A percentile compares a stretch with the other conserved stretches of the same genome.
Evolutionary conservation across 2,113 vertebrate species (phyloP).

Genomic region (Sylvia atricapilla): DNA sequence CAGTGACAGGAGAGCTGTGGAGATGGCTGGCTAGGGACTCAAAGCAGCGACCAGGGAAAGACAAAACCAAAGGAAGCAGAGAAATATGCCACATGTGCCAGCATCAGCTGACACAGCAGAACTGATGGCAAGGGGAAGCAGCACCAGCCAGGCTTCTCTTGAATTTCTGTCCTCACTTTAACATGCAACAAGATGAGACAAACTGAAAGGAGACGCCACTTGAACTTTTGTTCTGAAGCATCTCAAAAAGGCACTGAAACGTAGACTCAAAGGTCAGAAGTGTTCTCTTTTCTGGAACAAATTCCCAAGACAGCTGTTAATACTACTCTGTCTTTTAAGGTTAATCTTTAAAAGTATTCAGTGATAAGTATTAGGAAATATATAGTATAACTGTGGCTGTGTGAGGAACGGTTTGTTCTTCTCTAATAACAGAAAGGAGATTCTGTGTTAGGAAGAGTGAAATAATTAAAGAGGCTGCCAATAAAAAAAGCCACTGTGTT

Average conservation of each 20-base stretch:
- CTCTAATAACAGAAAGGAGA: not conserved
- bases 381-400: not conserved
- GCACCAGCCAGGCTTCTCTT: not conserved
- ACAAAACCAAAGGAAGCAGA: not conserved
- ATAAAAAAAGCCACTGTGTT: slow-evolving; percentile 31
- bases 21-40: not conserved
- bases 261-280: slow-evolving; percentile 25
- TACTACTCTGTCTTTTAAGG: slow-evolving; percentile 3
- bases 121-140: not conserved
- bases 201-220: not conserved
- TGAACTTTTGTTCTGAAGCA: slow-evolving; percentile 33
- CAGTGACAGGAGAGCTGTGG: not conserved
- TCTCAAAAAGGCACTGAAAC: not conserved
- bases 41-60: not conserved
- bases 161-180: not conserved
- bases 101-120: not conserved
- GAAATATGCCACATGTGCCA: not conserved
- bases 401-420: not conserved
- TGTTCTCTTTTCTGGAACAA: slow-evolving; percentile 20
- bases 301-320: slow-evolving; percentile 19
- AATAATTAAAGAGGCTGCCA: slow-evolving; percentile 22
- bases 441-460: not conserved
- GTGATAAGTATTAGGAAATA: not conserved
- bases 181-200: not conserved
- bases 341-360: slow-evolving; percentile 4